phyloP scores from a whole-genome alignment of 2,113 vertebrate species.

The Grammomys dolichurus region DNA sequence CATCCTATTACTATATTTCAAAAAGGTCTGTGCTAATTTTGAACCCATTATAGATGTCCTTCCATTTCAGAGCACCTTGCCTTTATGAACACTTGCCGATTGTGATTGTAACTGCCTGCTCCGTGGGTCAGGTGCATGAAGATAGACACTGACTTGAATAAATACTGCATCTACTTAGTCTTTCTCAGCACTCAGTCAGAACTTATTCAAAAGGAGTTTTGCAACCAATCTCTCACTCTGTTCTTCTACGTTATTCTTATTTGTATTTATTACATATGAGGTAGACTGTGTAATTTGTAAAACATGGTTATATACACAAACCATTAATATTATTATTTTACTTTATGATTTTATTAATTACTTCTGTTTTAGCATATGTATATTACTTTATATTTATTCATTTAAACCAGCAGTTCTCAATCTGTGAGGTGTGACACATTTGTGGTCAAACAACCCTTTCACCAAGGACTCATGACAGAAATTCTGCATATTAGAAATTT shows the following conservation, averaged over 20 bases:
- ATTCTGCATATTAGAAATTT: neutral
- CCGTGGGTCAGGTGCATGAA: neutral
- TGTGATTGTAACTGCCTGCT: neutral
- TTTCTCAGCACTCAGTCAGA: neutral
- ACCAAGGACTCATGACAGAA: neutral
- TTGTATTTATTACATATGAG: neutral
- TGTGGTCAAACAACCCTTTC: neutral
- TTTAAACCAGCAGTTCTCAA: neutral
- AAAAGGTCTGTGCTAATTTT: conserved; percentile 42
- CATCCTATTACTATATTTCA: conserved; percentile 8
- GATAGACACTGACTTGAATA: neutral
- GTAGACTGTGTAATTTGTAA: neutral
- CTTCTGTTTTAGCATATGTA: neutral
- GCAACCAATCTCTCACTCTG: neutral
- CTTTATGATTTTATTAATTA: neutral
- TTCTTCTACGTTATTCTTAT: neutral
- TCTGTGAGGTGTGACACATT: neutral
- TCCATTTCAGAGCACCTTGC: conserved; percentile 4
- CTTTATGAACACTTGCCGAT: neutral
- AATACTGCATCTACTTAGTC: neutral
- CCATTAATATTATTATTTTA: neutral
- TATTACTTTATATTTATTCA: neutral
- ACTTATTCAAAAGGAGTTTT: neutral
- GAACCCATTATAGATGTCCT: neutral
- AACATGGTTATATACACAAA: neutral